Conservation (phyloP, 2,113 vertebrate species). For the Circaetus cinerascens region DNA sequence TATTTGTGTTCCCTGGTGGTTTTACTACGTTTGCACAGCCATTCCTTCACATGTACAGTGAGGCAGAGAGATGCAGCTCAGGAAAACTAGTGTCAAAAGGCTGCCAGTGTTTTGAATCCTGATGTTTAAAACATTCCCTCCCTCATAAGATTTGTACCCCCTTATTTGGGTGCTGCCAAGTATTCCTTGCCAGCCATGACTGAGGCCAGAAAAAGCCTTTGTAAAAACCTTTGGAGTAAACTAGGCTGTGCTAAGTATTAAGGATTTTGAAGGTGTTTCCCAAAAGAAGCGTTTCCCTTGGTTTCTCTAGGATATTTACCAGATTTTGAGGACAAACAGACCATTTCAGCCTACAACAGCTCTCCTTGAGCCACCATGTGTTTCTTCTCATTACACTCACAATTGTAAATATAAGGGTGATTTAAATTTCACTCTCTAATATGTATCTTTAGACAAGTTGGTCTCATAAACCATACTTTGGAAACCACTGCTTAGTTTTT, state of each 20-base stretch:
- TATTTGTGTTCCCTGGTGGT: not conserved
- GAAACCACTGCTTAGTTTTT: not conserved
- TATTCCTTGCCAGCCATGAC: not conserved
- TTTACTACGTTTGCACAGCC: not conserved
- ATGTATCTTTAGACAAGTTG: not conserved
- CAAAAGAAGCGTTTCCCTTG: not conserved
- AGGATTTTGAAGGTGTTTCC: not conserved
- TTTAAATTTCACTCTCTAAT: not conserved
- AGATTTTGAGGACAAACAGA: not conserved
- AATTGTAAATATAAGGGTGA: not conserved
- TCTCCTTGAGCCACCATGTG: not conserved
- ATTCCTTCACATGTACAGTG: not conserved
- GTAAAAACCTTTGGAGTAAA: not conserved
- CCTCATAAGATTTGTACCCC: not conserved
- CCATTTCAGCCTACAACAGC: not conserved
- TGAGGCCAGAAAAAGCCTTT: not conserved
- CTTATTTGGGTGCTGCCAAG: not conserved
- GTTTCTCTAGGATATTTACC: not conserved
- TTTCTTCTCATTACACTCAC: not conserved
- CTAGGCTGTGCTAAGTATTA: not conserved
- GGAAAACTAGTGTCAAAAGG: not conserved
- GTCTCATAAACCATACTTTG: not conserved
- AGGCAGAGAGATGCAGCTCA: not conserved
- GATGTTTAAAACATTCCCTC: constrained; percentile 21
- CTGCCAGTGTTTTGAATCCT: not conserved